Evolutionary conservation across 2,113 vertebrate species (phyloP), one percentile per base, ranked within the genome.

Genomic region (Pseudorasbora parva): DNA sequence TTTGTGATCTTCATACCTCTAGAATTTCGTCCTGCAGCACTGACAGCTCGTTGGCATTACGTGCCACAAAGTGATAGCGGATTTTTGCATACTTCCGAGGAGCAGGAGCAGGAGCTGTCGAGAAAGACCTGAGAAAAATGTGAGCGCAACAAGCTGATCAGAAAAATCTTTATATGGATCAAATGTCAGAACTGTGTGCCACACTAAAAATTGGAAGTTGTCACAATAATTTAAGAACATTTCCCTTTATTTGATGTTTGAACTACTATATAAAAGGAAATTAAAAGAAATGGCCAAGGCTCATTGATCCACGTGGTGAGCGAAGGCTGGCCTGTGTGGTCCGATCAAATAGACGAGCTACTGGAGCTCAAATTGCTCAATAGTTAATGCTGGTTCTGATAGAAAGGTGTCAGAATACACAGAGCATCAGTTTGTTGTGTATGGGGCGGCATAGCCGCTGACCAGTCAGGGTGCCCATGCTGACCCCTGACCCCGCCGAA

Each of bases 1-100:
- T 8, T 8, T 30, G 23, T 74, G 6, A 2, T n/a, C 14, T 74
- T 77, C 69, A 68, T 88, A 99, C 97, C 97, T 99, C 97, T 1
- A 98, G 92, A 87, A 98, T 90, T 82, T 99, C 97, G 5, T 97
- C 97, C 91, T 96, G 96, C 69, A 97, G 94, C 84, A 98, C 97
- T 0, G 97, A 98, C 54, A 99, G 94, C 89, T 99, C 97, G 0
- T 94, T 97, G 92, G 95, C 95, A 23, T 98, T 99, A 10, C 94
- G 93, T 0, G 97, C 97, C 0, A 98, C 97, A 89, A 98, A 99
- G 90, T 96, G 95, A 3, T 99, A 99, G 82, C 91, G 94, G 47
- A 97, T 95, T 94, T 94, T 96, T 94, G 95, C 97, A 59, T 93
- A 96, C 94, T 94, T 96, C 41, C 92, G 95, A 2, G 84, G 47